Evolutionary conservation across 2,888 invertebrate genomes (phyloP).

Genomic region (Rhamphomyia laevipes): DNA sequence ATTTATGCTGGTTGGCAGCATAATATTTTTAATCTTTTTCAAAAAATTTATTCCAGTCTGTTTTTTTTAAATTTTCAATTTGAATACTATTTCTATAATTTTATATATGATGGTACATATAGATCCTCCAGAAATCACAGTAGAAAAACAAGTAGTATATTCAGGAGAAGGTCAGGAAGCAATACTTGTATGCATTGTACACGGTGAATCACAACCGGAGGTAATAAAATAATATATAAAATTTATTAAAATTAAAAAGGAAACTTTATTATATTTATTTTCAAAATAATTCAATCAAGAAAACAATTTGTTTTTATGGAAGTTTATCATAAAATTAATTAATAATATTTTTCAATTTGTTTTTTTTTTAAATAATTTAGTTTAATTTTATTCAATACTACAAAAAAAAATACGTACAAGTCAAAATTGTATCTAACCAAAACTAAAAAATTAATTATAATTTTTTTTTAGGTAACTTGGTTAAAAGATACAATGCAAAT

Average conservation of each 20-base stretch:
- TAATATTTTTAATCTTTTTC: too few relatives aligned
- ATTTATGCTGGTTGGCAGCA: too few relatives aligned
- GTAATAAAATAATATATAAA: constrained; percentile 33
- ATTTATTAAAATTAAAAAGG: neutral
- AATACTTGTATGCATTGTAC: constrained; percentile 46
- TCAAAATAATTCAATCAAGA: neutral
- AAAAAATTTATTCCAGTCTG: too few relatives aligned
- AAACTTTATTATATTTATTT: neutral
- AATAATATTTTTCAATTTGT: too few relatives aligned
- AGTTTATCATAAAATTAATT: neutral
- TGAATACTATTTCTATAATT: too few relatives aligned
- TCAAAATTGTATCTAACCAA: neutral
- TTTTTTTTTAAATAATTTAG: too few relatives aligned
- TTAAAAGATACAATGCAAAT: constrained; percentile 46
- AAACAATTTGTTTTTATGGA: neutral
- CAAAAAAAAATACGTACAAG: too few relatives aligned
- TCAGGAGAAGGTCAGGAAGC: constrained; percentile 47
- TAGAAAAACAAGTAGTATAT: constrained; percentile 44
- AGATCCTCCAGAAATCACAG: constrained; percentile 16
- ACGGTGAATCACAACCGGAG: constrained; percentile 45
- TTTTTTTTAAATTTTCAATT: too few relatives aligned
- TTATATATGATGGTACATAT: neutral
- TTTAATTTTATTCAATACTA: too few relatives aligned
- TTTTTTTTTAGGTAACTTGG: constrained; percentile 41
- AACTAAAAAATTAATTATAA: neutral